Conservation (phyloP, 2,888 invertebrate species). For the Melanchra persicariae region DNA sequence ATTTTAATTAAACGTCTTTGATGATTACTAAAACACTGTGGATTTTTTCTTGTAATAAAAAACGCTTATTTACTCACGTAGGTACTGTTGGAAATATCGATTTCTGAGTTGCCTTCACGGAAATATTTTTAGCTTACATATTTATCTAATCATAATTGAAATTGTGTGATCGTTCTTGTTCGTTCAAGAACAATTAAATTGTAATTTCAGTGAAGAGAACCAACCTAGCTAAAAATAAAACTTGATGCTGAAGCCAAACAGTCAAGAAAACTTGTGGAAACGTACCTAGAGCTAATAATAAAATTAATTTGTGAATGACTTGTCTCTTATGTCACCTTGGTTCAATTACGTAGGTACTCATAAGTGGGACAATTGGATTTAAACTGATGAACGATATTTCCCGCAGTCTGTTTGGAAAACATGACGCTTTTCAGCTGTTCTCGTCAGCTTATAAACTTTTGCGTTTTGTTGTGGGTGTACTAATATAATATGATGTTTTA, state of each 20-base stretch:
- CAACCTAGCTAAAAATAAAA: slow-evolving; percentile 10
- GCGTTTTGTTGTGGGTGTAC: not conserved
- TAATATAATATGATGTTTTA: not conserved
- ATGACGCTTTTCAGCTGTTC: not conserved
- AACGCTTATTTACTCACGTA: too few species aligned
- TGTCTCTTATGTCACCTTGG: slow-evolving; percentile 8
- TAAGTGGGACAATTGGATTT: slow-evolving; percentile 27
- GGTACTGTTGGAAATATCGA: too few species aligned
- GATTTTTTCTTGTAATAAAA: too few species aligned
- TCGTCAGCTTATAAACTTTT: slow-evolving; percentile 6
- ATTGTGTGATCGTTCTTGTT: not conserved
- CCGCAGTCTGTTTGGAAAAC: slow-evolving; percentile 3
- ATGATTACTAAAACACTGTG: too few species aligned
- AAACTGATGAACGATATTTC: slow-evolving; percentile 28
- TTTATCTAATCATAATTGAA: not conserved
- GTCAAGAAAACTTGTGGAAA: slow-evolving; percentile 20
- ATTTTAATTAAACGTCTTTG: too few species aligned
- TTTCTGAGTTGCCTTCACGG: not conserved
- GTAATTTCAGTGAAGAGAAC: not conserved
- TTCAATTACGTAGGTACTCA: slow-evolving; percentile 16
- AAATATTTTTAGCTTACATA: not conserved
- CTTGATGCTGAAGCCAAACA: slow-evolving; percentile 7
- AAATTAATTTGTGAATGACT: slow-evolving; percentile 11
- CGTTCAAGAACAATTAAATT: slow-evolving; percentile 5
- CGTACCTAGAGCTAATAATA: slow-evolving; percentile 15